Base-by-base conservation (phyloP, 2,797 vertebrate genomes). In the Staurois parvus region DNA sequence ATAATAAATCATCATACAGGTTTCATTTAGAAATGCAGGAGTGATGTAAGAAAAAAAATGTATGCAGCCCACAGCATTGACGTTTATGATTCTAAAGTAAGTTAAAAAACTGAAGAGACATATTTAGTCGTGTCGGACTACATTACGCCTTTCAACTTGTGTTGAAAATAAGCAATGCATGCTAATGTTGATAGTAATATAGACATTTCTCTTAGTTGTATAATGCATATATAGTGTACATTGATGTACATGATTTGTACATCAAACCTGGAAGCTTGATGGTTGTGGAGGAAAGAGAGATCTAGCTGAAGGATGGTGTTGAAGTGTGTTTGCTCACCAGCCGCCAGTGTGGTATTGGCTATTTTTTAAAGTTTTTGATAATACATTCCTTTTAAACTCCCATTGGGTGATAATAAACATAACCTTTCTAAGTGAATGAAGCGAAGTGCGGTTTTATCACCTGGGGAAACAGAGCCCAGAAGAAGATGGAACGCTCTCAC, bases 371-470 rank as follows among this genome's bases (percentile, higher is more conserved):
- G 52, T 59, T 59, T 72, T 62, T 81, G 59, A 62, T 62, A 72
- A 62, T 81, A 26, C 26, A 26, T 29, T 66, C 64, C n/a, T 26
- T 66, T 66, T 81, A 81, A 62, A 72, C 34, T 62, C 52, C 48
- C 48, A 72, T 81, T 81, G 72, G 56, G 40, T 81, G 79, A 81
- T 70, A 81, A 72, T 64, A 70, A 29, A 73, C 56, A 62, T 42
- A 81, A 70, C 48, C 70, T 48, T 80, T 56, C 26, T 62, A 81
- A 45, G 37, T 15, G 10, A 66, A 32, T 79, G 62, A 79, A 45
- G 52, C 52, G 28, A 8, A 52, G 48, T 72, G 30, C n/a, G 34
- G 30, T n/a, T 28, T 40, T n/a, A n/a, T n/a, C 34, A 48, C 52
- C 79, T 72, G 30, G 45, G 67, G 32, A 81, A 66, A 28, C 79